Evolutionary conservation across 2,888 invertebrate species (phyloP).

Genomic region (Apodemia hepburni): DNA sequence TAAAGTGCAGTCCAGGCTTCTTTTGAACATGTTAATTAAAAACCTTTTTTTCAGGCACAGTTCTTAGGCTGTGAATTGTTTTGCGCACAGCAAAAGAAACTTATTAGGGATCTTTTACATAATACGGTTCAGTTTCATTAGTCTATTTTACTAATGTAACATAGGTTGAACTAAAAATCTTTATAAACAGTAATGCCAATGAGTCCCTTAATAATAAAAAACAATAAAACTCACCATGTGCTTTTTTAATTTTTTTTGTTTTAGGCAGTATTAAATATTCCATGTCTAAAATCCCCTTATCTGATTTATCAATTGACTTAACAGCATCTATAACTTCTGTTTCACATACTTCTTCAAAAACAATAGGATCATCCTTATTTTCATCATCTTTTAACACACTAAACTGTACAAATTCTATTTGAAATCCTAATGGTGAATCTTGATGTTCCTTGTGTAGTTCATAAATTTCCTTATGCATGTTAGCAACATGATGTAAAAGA

Average conservation of each 20-base stretch:
- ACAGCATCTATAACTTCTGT: constrained; percentile 36
- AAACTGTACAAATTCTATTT: constrained; percentile 63
- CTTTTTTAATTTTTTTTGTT: constrained; percentile 35
- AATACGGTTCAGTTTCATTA: no score
- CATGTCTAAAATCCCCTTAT: constrained; percentile 39
- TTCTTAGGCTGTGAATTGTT: no score
- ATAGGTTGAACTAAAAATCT: no score
- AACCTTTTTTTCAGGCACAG: no score
- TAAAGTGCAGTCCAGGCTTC: no score
- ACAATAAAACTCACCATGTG: constrained; percentile 25
- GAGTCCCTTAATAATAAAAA: no score
- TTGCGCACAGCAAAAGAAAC: no score
- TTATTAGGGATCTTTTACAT: no score
- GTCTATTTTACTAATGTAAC: no score
- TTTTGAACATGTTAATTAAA: no score
- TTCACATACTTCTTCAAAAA: constrained; percentile 54
- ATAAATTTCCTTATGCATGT: constrained; percentile 53
- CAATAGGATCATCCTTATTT: constrained; percentile 45
- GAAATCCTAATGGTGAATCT: constrained; percentile 57
- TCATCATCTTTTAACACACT: constrained; percentile 55
- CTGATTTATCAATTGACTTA: constrained; percentile 29
- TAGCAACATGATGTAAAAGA: constrained; percentile 50
- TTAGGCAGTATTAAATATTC: constrained; percentile 48
- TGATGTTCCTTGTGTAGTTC: constrained; percentile 63
- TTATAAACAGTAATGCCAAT: no score